These are phyloP conservation scores for Heptranchias perlo DNA, from an alignment of 2,113 vertebrate genomes.

Conservation along the genomic window DNA sequence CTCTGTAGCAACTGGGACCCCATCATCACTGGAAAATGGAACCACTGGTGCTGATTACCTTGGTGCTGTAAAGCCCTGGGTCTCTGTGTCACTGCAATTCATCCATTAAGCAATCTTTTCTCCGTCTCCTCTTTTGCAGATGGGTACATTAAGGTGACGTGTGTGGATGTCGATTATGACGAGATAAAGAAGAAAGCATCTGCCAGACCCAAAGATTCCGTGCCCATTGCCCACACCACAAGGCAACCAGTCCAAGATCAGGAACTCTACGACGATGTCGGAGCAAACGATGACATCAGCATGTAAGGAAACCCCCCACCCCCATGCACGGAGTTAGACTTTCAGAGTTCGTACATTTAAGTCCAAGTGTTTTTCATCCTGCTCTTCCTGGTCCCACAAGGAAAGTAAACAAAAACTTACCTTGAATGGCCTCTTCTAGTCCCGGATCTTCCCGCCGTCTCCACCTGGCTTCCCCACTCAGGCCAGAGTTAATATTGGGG, in stretches of 20 bases:
- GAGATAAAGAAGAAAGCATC: constrained; percentile 61
- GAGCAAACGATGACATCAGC: constrained; percentile 53
- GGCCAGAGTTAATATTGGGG: no score
- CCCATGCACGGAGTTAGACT: background rate
- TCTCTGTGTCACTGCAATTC: background rate
- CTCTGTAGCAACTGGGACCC: background rate
- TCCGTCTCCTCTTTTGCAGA: constrained; percentile 54
- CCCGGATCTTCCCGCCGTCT: background rate
- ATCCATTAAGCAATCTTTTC: background rate
- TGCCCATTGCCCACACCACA: background rate
- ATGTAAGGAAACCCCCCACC: constrained; percentile 59
- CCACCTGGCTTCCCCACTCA: no score
- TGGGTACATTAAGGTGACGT: constrained; percentile 83
- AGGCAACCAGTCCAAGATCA: constrained; percentile 53
- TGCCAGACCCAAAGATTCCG: background rate
- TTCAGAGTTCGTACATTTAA: background rate
- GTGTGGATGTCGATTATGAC: constrained; percentile 80
- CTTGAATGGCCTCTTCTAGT: background rate
- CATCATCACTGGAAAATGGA: background rate
- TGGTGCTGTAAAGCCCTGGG: background rate
- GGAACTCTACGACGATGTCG: constrained; percentile 83
- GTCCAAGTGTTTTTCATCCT: background rate
- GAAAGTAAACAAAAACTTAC: background rate
- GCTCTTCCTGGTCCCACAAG: background rate
- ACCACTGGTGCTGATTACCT: background rate